These are phyloP conservation scores for Hippolais icterina DNA, from an alignment of 2,113 vertebrate genomes.

Conservation along the genomic window DNA sequence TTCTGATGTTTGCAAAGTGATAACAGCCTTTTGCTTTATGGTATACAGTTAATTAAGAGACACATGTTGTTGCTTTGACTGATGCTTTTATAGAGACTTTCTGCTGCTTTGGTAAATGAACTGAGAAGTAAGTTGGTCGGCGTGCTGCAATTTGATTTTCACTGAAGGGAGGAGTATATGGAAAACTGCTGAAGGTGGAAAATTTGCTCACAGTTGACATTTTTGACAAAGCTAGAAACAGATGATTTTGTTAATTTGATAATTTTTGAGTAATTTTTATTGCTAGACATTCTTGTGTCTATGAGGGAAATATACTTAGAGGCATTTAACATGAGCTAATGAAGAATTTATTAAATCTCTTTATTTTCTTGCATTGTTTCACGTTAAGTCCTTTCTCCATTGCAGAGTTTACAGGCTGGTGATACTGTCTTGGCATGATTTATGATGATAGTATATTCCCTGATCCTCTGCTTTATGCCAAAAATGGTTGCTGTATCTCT, in stretches of 20 bases:
- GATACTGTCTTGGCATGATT: background rate
- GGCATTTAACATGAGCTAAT: background rate
- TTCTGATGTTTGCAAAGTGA: background rate
- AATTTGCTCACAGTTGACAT: background rate
- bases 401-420: background rate
- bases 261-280: background rate
- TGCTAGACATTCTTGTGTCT: background rate
- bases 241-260: background rate
- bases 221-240: background rate
- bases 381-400: background rate
- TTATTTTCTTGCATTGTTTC: background rate
- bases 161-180: background rate
- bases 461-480: background rate
- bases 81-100: background rate
- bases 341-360: background rate
- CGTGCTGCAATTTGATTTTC: background rate
- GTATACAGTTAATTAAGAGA: constrained; percentile 7
- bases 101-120: background rate
- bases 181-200: background rate
- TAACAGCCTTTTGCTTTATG: background rate
- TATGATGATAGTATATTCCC: background rate
- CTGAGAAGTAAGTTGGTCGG: background rate
- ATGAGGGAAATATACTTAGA: background rate
- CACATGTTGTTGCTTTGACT: background rate
- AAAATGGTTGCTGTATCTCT: background rate